A percentile compares a stretch with the other conserved stretches of the same genome.
Evolutionary conservation across 35 echinoderm and acorn worm genomes (phyloP).

Genomic region (Heliocidaris tuberculata): DNA sequence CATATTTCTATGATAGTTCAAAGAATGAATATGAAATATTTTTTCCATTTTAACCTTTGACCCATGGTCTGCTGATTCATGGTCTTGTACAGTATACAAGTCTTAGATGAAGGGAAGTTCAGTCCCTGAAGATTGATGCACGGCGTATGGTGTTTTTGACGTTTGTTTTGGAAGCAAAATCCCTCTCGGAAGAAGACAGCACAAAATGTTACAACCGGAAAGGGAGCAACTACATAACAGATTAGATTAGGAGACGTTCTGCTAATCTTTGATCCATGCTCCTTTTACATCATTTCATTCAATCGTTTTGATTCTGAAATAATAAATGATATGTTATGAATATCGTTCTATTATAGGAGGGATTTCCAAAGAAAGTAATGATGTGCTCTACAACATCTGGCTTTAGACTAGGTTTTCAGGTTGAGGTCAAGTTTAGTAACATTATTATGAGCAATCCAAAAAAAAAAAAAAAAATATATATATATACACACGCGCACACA

Average conservation of each 20-base stretch:
- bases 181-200: constrained; percentile 1
- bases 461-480: neutral
- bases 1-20: constrained; percentile 5
- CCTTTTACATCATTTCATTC: too few species aligned
- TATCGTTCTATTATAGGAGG: too few species aligned
- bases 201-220: neutral
- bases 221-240: neutral
- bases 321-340: too few species aligned
- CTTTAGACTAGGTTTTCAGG: neutral
- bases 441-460: neutral
- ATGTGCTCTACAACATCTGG: neutral
- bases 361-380: too few species aligned
- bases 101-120: neutral
- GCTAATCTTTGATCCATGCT: neutral
- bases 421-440: neutral
- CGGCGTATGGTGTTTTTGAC: constrained; percentile 19
- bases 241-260: neutral
- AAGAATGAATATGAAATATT: constrained; percentile 7
- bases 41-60: constrained; percentile 12
- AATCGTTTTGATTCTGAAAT: too few species aligned
- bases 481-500: neutral
- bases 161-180: constrained; percentile 24
- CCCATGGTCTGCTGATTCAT: neutral
- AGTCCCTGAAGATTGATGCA: constrained; percentile 8
- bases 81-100: neutral